phyloP scores from a whole-genome alignment of 2,888 invertebrate genomes.

The Epicampocera succincta region DNA sequence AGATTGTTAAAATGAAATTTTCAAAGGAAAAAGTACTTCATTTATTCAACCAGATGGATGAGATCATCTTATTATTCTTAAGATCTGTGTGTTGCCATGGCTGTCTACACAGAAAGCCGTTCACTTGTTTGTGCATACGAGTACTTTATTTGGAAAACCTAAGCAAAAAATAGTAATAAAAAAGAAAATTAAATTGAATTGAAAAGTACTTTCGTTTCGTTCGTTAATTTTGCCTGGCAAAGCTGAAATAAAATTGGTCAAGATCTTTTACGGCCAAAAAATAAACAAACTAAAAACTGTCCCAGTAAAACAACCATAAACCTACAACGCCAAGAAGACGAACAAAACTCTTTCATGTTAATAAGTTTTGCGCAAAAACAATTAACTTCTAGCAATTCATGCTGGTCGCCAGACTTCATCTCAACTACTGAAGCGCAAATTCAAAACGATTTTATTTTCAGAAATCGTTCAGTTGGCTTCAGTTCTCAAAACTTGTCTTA shows the following conservation, averaged over 20 bases:
- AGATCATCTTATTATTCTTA: slow-evolving; percentile 63
- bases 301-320: background rate
- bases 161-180: too few species aligned
- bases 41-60: slow-evolving; percentile 33
- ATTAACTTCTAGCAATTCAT: background rate
- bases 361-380: background rate
- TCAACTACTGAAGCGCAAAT: slow-evolving; percentile 52
- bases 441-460: slow-evolving; percentile 27
- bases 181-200: slow-evolving; percentile 16
- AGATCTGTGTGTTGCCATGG: slow-evolving; percentile 24
- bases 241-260: background rate
- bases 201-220: slow-evolving; percentile 28
- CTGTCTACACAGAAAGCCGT: slow-evolving; percentile 39
- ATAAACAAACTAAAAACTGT: background rate
- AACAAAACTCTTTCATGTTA: background rate
- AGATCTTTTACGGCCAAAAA: background rate
- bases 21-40: slow-evolving; percentile 63
- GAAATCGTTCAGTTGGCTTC: slow-evolving; percentile 9
- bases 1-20: slow-evolving; percentile 54
- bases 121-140: slow-evolving; percentile 51
- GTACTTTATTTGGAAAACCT: slow-evolving; percentile 31
- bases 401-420: slow-evolving; percentile 24
- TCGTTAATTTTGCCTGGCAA: background rate
- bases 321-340: background rate
- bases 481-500: slow-evolving; percentile 8